Conservation (phyloP, 2,113 vertebrate genomes). For the Pachyramphus minor region DNA sequence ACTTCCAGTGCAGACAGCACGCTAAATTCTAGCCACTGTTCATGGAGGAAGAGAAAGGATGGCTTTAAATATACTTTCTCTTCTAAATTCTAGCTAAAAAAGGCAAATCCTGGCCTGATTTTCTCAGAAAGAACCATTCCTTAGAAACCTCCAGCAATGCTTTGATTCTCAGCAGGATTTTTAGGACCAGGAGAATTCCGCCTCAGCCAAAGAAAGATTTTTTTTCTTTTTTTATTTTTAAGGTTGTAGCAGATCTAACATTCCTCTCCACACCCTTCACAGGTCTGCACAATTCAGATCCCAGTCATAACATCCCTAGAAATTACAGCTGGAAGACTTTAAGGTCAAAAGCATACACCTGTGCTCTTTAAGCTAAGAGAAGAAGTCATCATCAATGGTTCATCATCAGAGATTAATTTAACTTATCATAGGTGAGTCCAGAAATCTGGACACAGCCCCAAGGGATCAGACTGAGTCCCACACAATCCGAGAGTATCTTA, state of each 20-base stretch:
- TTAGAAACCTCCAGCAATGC: not conserved
- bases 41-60: not conserved
- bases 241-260: not conserved
- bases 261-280: not conserved
- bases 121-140: not conserved
- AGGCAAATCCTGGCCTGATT: not conserved
- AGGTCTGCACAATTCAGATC: not conserved
- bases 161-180: not conserved
- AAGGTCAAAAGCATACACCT: not conserved
- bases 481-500: not conserved
- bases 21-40: not conserved
- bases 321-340: not conserved
- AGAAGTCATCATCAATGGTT: not conserved
- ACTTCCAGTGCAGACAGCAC: not conserved
- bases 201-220: not conserved
- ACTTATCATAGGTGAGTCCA: not conserved
- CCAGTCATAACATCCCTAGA: not conserved
- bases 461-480: not conserved
- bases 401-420: not conserved
- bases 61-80: not conserved
- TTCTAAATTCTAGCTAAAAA: not conserved
- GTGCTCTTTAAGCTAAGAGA: not conserved
- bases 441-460: not conserved
- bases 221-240: not conserved
- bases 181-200: not conserved